Evolutionary conservation across 1,140 invertebrate genomes (phyloP), one percentile per base, ranked within the genome.

Genomic region (Camponotus vicinus): DNA sequence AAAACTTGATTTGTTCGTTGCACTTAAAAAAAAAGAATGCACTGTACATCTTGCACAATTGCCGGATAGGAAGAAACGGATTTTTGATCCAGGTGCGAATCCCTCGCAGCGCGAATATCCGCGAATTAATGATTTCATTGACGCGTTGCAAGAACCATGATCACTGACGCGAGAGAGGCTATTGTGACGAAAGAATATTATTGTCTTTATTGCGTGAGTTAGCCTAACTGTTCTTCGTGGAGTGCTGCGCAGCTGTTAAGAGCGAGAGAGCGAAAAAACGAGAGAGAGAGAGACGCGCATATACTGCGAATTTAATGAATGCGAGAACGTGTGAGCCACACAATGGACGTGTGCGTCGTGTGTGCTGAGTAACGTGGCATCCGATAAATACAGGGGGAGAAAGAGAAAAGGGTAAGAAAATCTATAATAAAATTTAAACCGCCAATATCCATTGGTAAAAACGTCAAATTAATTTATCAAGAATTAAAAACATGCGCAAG

Each of bases 131-230:
- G 64, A 55, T 80, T 80, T 57, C 34, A 70, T 73, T 55, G 45
- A 3, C 27, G 27, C 11, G 18, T 49, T 49, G 49, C 63, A 34
- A 71, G 61, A 55, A 45, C 27, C 45, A 63, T n/a, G 27, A 40
- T 52, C 15, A 11, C 67, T 40, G 79, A 71, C 13, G 37, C 69
- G 57, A 49, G 67, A 45, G 55, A 45, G 55, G 4, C 59, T 9
- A 63, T 77, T 63, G 75, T 77, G 75, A 40, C 59, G 63, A 80
- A 80, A 80, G 64, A 80, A 66, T 52, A 64, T 78, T 57, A 86
- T 86, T 86, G 85, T 82, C 77, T 83, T 86, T 61, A 86, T 86
- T 86, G 66, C 77, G 85, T 61, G 57, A 69, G 78, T 71, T 82
- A 73, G 69, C 67, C 49, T 71, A 82, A 86, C 85, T 82, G 78